Percentiles rank a stretch among this genome's conserved stretches.
Conservation (phyloP, 2,888 invertebrate genomes). For the Apamea crenata region DNA sequence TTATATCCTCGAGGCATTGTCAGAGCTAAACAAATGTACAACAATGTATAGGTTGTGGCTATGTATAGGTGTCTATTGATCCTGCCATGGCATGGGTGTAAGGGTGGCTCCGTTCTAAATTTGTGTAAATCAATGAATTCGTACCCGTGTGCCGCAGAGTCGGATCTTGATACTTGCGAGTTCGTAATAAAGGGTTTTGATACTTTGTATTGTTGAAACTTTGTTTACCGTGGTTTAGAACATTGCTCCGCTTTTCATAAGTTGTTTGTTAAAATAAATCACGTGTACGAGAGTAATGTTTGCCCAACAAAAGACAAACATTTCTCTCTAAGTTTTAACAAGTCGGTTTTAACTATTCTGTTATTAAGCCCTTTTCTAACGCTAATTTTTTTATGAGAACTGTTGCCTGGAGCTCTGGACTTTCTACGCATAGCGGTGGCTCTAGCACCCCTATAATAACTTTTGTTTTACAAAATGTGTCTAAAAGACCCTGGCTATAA, state of each 20-base stretch:
- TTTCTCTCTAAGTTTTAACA: neutral
- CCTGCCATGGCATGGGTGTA: conserved; percentile 34
- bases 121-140: conserved; percentile 69
- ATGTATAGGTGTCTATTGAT: conserved; percentile 52
- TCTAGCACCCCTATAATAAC: neutral
- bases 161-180: conserved; percentile 44
- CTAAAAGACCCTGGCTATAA: no score
- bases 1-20: conserved; percentile 51
- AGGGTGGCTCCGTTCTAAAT: conserved; percentile 56
- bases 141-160: conserved; percentile 29
- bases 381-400: neutral
- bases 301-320: neutral
- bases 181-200: conserved; percentile 14
- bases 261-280: neutral
- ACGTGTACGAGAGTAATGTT: conserved; percentile 2
- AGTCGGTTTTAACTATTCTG: neutral
- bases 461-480: neutral
- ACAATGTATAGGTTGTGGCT: neutral
- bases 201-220: conserved; percentile 37
- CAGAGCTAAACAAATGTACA: conserved; percentile 16
- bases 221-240: conserved; percentile 20
- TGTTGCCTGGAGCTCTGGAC: neutral
- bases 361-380: neutral
- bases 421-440: no score
- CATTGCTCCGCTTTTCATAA: neutral